Evolutionary conservation across 92 coral and sea anemone species (phyloP).

Genomic region (Palythoa caribaeorum): DNA sequence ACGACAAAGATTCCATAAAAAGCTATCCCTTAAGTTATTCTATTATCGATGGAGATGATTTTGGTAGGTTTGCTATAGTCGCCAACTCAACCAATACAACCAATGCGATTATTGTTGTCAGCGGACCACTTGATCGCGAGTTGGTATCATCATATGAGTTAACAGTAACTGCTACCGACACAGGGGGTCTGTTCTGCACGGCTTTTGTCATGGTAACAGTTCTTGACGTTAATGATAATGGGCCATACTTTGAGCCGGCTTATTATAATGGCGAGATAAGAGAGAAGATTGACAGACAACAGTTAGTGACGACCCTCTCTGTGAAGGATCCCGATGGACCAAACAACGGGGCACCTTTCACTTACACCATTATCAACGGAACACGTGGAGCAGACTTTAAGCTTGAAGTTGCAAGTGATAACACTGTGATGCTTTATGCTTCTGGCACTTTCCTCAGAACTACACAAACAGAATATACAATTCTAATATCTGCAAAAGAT

Average conservation of each 20-base stretch:
- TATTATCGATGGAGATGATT: conserved; percentile 74
- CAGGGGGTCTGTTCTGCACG: conserved; percentile 51
- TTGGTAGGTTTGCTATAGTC: conserved; percentile 69
- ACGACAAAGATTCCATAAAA: conserved; percentile 68
- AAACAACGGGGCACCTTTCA: conserved; percentile 70
- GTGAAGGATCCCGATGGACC: conserved; percentile 82
- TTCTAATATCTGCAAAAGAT: conserved; percentile 78
- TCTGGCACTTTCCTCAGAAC: conserved; percentile 70
- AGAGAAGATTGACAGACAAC: conserved; percentile 68
- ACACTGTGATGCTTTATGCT: conserved; percentile 67
- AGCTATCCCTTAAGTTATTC: conserved; percentile 69
- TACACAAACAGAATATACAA: conserved; percentile 66
- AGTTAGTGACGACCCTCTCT: conserved; percentile 73
- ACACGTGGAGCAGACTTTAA: conserved; percentile 71
- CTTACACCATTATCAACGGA: conserved; percentile 71
- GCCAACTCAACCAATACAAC: conserved; percentile 52
- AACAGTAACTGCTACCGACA: conserved; percentile 71
- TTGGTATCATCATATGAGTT: conserved; percentile 57
- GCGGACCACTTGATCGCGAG: conserved; percentile 77
- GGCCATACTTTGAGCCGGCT: conserved; percentile 84
- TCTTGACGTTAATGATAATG: conserved; percentile 88
- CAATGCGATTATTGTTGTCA: conserved; percentile 64
- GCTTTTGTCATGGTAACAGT: conserved; percentile 78
- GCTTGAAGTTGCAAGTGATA: conserved; percentile 55
- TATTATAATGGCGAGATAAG: conserved; percentile 70